phyloP scores from a whole-genome alignment of 2,888 invertebrate species.

The Artemia sp. region DNA sequence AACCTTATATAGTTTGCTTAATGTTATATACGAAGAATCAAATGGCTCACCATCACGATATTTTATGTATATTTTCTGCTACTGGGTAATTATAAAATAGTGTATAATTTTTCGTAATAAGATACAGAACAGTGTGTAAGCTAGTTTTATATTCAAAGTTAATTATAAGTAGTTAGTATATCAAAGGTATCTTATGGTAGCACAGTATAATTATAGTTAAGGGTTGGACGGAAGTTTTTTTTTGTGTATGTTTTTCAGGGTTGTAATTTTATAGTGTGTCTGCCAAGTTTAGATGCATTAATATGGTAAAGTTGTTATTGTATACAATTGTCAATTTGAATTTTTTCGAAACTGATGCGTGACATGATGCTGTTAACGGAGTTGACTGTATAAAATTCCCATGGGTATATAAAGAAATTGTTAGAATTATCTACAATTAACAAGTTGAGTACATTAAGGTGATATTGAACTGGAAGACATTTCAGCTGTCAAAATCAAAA shows the following conservation, averaged over 20 bases:
- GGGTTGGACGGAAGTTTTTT: constrained; percentile 12
- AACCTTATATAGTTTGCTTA: background rate
- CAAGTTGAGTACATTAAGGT: no score
- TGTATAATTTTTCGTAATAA: constrained; percentile 11
- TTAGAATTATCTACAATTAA: no score
- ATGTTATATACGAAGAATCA: constrained; percentile 12
- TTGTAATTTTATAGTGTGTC: background rate
- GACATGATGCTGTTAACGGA: background rate
- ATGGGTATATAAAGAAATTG: background rate
- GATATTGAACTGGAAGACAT: no score
- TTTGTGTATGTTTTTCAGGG: background rate
- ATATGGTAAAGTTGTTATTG: constrained; percentile 12
- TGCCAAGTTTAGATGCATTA: constrained; percentile 9
- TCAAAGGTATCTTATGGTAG: constrained; percentile 8
- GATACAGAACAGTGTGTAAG: constrained; percentile 13
- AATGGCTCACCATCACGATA: constrained; percentile 7
- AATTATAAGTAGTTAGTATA: constrained; percentile 13
- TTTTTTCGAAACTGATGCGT: background rate
- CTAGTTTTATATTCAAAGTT: constrained; percentile 2
- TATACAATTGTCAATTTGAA: constrained; percentile 2
- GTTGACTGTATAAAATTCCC: background rate
- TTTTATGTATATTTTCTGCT: background rate
- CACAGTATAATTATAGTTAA: constrained; percentile 11
- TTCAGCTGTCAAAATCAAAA: no score
- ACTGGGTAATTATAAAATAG: constrained; percentile 2